phyloP scores from a whole-genome alignment of 2,113 vertebrate genomes.

The Connochaetes taurinus region DNA sequence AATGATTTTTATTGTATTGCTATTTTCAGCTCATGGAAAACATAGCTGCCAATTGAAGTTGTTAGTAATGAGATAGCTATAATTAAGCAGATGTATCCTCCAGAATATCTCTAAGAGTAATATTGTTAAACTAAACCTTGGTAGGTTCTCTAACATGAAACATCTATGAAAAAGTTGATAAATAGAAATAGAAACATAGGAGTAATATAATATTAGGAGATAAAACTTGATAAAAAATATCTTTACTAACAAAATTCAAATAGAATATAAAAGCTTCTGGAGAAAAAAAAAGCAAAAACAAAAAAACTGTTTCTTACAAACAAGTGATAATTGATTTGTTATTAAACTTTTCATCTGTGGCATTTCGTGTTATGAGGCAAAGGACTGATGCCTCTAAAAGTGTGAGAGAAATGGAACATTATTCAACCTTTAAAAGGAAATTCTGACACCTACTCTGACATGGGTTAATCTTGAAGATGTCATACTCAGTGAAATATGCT shows the following conservation, averaged over 20 bases:
- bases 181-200: not conserved
- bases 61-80: not conserved
- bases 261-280: not conserved
- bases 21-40: not conserved
- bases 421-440: not conserved
- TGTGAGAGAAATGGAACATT: not conserved
- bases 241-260: not conserved
- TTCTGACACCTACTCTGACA: not conserved
- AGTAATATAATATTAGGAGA: not conserved
- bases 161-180: not conserved
- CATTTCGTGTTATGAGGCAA: not conserved
- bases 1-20: not conserved
- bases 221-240: not conserved
- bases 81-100: slow-evolving; percentile 1
- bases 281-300: not conserved
- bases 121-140: not conserved
- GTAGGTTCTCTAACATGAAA: not conserved
- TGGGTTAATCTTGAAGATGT: not conserved
- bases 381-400: not conserved
- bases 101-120: not conserved
- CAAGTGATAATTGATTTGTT: not conserved
- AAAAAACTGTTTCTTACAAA: not conserved
- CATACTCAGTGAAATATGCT: not conserved
- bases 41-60: not conserved
- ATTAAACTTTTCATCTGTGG: not conserved